These are phyloP conservation scores for Apus apus DNA, from an alignment of 2,113 vertebrate species.

Conservation along the genomic window DNA sequence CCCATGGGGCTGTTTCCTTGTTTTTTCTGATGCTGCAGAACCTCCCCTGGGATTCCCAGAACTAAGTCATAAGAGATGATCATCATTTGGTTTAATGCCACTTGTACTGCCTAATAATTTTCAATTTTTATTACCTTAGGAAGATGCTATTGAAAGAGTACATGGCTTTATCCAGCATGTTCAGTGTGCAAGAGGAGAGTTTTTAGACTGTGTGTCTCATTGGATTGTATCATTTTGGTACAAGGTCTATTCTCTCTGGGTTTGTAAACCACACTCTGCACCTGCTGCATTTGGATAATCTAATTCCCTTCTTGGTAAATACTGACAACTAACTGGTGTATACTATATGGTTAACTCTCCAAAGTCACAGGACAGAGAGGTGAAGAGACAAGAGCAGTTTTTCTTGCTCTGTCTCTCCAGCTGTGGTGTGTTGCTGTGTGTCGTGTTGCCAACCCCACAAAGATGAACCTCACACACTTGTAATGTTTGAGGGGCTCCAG, in stretches of 20 bases:
- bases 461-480: not conserved
- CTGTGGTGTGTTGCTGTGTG: not conserved
- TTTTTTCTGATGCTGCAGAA: not conserved
- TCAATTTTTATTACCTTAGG: not conserved
- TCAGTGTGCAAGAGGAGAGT: not conserved
- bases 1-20: not conserved
- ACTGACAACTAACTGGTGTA: not conserved
- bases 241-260: not conserved
- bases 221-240: not conserved
- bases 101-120: not conserved
- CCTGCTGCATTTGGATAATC: not conserved
- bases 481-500: not conserved
- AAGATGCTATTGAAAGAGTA: not conserved
- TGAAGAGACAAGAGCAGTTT: not conserved
- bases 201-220: not conserved
- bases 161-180: not conserved
- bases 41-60: not conserved
- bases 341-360: not conserved
- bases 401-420: not conserved
- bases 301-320: not conserved
- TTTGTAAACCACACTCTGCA: not conserved
- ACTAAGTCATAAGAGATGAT: not conserved
- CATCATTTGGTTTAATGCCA: not conserved
- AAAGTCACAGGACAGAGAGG: accelerated
- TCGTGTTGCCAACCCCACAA: not conserved